A percentile compares a stretch with the other conserved stretches of the same genome.
These are phyloP conservation scores for Pachypsylla venusta DNA, from an alignment of 1,140 invertebrate genomes.

Conservation along the genomic window DNA sequence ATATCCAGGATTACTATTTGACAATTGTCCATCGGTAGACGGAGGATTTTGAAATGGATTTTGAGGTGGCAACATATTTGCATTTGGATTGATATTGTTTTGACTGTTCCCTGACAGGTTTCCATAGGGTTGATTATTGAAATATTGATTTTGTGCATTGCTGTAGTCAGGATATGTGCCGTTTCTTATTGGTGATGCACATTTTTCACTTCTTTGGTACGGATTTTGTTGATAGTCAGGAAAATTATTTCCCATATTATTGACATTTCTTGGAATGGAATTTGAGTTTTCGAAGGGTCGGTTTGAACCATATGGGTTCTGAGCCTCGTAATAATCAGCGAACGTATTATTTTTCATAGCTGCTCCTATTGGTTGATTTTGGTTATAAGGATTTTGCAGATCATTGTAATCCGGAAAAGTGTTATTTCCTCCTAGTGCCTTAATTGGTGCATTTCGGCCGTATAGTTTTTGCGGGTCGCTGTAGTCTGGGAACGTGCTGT, in stretches of 20 bases:
- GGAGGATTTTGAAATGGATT: no score
- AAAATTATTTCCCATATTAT: conserved; percentile 1
- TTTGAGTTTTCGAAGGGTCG: not conserved
- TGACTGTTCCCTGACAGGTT: no score
- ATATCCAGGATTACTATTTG: no score
- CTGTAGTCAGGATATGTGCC: not conserved
- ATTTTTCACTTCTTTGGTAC: not conserved
- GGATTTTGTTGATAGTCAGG: not conserved
- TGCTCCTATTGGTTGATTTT: not conserved
- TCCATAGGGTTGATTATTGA: no score
- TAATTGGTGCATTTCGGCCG: not conserved
- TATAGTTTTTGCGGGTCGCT: not conserved
- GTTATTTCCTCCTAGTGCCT: not conserved
- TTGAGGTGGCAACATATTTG: no score
- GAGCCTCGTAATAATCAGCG: not conserved
- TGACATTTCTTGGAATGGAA: no score
- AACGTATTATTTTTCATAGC: not conserved
- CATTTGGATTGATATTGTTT: no score
- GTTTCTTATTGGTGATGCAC: not conserved
- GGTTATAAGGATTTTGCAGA: not conserved
- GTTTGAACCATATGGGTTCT: not conserved
- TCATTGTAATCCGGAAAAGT: not conserved
- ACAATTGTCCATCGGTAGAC: no score
- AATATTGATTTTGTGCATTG: not conserved
- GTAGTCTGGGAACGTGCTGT: not conserved